phyloP scores from a whole-genome alignment of 2,888 invertebrate species.

The Nemapogon koenigi region DNA sequence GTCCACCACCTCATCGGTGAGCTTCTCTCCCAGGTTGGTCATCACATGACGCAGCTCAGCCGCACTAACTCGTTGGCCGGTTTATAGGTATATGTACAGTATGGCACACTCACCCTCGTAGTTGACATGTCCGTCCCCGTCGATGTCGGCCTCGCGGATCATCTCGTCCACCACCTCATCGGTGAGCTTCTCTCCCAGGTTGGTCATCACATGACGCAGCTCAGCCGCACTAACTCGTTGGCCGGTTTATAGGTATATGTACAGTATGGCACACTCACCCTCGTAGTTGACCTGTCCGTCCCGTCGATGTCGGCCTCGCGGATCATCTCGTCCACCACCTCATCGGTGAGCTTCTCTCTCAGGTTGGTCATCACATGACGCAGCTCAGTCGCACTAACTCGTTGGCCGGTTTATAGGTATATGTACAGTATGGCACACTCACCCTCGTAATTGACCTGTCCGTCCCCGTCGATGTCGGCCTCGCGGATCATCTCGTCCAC shows the following conservation, averaged over 20 bases:
- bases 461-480: constrained; percentile 98
- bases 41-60: constrained; percentile 99
- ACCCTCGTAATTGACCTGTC: constrained; percentile 98
- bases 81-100: too few species aligned
- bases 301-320: constrained; percentile 98
- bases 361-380: constrained; percentile 99
- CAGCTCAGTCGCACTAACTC: constrained; percentile 96
- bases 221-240: too few species aligned
- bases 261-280: constrained; percentile 71
- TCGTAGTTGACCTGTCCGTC: constrained; percentile 99
- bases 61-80: too few species aligned
- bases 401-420: too few species aligned
- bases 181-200: constrained; percentile 98
- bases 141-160: constrained; percentile 99
- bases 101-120: constrained; percentile 82
- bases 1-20: constrained; percentile 98
- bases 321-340: constrained; percentile 99
- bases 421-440: too few species aligned
- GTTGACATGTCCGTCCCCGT: constrained; percentile 99
- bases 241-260: too few species aligned
- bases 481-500: constrained; percentile 99
- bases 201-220: constrained; percentile 99
- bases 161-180: constrained; percentile 99
- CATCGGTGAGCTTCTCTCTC: constrained; percentile 98
- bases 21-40: constrained; percentile 99